Conservation (phyloP, 2,888 invertebrate genomes). For the Luperina testacea region DNA sequence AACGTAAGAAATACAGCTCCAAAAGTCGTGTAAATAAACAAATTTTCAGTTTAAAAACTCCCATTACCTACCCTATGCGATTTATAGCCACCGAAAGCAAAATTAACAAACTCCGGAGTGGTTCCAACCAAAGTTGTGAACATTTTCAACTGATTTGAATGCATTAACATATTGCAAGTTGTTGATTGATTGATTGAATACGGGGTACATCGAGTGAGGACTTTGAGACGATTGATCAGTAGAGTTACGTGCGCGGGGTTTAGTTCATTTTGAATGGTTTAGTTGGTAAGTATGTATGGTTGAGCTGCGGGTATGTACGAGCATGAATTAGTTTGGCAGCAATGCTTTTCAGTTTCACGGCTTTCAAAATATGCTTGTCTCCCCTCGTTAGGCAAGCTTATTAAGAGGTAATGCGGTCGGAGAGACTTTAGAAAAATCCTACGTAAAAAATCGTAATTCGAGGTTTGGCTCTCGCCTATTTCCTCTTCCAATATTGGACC, state of each 20-base stretch:
- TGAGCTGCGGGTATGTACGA: no score
- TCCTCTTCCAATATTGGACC: no score
- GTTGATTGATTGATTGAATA: conserved; percentile 48
- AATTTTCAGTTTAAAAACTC: conserved; percentile 40
- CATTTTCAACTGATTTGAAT: conserved; percentile 50
- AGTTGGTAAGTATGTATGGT: background rate
- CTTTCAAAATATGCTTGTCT: no score
- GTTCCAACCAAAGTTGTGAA: conserved; percentile 23
- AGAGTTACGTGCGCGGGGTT: conserved; percentile 18
- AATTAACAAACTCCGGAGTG: conserved; percentile 37
- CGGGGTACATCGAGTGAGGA: background rate
- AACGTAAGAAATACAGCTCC: conserved; percentile 25
- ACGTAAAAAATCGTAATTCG: no score
- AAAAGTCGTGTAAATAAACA: conserved; percentile 31
- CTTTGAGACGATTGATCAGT: conserved; percentile 24
- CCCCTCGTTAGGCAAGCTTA: no score
- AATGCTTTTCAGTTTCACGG: no score
- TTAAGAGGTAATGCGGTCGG: no score
- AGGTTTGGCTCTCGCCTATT: no score
- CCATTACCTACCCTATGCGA: conserved; percentile 46
- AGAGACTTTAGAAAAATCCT: no score
- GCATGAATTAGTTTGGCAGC: background rate
- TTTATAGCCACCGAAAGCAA: conserved; percentile 19
- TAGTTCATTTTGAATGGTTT: conserved; percentile 13
- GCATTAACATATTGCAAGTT: conserved; percentile 42